Conservation (phyloP, 1,140 invertebrate species). For the Ceratosolen fusciceps region DNA sequence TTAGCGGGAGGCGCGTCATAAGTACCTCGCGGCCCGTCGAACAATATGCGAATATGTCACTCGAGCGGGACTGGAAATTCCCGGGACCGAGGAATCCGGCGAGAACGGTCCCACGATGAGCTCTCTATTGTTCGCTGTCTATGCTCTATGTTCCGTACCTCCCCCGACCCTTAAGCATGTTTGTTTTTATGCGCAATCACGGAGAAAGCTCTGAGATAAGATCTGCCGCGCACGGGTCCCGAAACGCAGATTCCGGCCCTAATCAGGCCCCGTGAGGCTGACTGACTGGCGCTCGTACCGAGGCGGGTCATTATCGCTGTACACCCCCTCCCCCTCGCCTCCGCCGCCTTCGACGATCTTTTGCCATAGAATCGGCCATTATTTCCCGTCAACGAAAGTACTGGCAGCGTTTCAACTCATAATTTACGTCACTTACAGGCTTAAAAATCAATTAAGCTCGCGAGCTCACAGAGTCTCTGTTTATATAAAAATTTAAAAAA, state of each 20-base stretch:
- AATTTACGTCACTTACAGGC: no score
- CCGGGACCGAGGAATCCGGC: neutral
- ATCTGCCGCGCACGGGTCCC: neutral
- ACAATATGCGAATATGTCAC: neutral
- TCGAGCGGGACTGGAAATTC: neutral
- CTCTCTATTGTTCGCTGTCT: neutral
- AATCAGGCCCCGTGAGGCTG: neutral
- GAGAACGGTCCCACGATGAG: slow-evolving; percentile 9
- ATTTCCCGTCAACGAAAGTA: no score
- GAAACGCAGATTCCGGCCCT: neutral
- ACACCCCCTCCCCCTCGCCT: no score
- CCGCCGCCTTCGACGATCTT: no score
- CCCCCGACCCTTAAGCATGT: neutral
- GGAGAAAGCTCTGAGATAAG: neutral
- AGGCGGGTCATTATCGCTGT: no score
- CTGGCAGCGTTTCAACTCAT: no score
- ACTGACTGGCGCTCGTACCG: neutral
- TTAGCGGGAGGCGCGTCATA: neutral
- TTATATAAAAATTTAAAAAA: no score
- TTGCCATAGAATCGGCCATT: no score
- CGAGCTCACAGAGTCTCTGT: no score
- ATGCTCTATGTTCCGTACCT: no score
- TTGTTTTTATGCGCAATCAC: neutral
- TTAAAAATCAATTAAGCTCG: no score
- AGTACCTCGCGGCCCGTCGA: neutral